A percentile compares a stretch with the other conserved stretches of the same genome.
These are phyloP conservation scores for Prunella fulvescens DNA, from an alignment of 2,113 vertebrate species.

Conservation along the genomic window DNA sequence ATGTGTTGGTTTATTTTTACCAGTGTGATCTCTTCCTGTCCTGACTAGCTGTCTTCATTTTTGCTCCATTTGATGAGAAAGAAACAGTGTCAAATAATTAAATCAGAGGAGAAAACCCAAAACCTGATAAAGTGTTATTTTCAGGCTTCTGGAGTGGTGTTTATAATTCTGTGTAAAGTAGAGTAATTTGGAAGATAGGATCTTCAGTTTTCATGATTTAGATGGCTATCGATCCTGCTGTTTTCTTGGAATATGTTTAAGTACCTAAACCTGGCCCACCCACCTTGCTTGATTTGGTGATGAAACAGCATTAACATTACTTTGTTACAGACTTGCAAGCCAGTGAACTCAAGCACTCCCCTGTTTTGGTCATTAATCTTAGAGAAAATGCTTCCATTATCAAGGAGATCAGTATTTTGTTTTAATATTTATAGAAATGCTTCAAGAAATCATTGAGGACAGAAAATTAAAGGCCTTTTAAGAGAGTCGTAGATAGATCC, in stretches of 20 bases:
- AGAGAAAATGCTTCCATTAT: not conserved
- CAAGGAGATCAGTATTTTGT: not conserved
- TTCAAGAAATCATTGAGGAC: not conserved
- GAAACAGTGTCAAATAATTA: not conserved
- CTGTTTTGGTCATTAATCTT: not conserved
- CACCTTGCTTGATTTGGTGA: not conserved
- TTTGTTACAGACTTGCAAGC: not conserved
- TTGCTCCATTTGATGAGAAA: not conserved
- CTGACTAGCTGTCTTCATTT: not conserved
- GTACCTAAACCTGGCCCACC: not conserved
- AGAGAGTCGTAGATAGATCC: not conserved
- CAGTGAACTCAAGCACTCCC: not conserved
- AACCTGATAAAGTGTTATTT: not conserved
- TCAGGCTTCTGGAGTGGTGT: not conserved
- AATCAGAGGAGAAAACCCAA: not conserved
- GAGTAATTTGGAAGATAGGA: not conserved
- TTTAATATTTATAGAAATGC: not conserved
- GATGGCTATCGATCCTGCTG: not conserved
- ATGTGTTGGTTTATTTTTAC: not conserved
- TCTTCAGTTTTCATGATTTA: not conserved
- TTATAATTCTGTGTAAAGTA: not conserved
- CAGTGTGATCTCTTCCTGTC: not conserved
- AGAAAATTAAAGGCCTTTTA: not conserved
- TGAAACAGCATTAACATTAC: not conserved
- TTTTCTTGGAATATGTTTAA: not conserved